Percentiles rank a stretch among this genome's conserved stretches.
Conservation (phyloP, 2,113 vertebrate genomes). For the Cyrtonyx montezumae region DNA sequence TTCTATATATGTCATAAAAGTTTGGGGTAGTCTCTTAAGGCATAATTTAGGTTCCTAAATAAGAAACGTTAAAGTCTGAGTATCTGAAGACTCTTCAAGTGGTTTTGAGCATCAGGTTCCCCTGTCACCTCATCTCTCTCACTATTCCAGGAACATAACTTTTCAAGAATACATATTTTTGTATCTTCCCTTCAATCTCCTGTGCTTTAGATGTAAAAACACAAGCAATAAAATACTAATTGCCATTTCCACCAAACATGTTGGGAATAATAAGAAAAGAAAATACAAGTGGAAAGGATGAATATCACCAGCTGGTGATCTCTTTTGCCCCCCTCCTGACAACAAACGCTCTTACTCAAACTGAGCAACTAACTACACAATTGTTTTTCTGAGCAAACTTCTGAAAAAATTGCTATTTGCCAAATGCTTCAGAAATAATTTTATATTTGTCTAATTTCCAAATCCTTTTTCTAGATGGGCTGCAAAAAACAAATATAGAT, state of each 20-base stretch:
- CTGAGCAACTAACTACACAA: constrained; percentile 18
- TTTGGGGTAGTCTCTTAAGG: accelerated
- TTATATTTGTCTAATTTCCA: not conserved
- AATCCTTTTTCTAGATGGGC: not conserved
- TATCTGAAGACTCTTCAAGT: not conserved
- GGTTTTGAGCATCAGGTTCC: not conserved
- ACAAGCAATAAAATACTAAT: not conserved
- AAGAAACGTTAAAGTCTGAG: not conserved
- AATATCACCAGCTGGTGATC: not conserved
- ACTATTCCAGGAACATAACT: not conserved
- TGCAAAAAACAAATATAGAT: not conserved
- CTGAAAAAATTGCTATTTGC: not conserved
- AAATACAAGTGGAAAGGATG: not conserved
- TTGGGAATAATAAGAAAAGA: not conserved
- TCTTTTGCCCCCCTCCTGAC: not conserved
- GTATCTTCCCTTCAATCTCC: not conserved
- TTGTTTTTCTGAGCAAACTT: not conserved
- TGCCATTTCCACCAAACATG: not conserved
- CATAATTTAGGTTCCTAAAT: not conserved
- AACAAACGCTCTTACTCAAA: not conserved
- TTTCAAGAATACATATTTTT: not conserved
- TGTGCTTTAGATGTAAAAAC: not conserved
- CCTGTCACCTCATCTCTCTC: not conserved
- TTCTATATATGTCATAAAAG: not conserved
- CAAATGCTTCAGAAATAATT: constrained; percentile 7